These are phyloP conservation scores for Erythrolamprus reginae DNA, from an alignment of 2,113 vertebrate genomes.

Conservation along the genomic window DNA sequence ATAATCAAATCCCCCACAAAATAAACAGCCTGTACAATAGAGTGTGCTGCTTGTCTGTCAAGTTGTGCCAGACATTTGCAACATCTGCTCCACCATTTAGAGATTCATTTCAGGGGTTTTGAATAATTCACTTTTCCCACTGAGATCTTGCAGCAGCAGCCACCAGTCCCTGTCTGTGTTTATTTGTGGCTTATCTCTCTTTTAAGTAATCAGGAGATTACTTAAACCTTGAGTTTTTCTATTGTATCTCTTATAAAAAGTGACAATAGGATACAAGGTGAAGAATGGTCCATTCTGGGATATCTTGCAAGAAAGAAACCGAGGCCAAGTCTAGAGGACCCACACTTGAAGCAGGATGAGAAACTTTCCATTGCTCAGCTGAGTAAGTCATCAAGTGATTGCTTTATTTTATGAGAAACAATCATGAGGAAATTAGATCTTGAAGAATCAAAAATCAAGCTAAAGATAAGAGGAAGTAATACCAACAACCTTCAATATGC, in stretches of 20 bases:
- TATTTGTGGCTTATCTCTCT: slow-evolving; percentile 26
- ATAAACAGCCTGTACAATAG: background rate
- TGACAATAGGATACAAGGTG: slow-evolving; percentile 18
- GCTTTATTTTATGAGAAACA: background rate
- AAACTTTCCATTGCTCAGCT: background rate
- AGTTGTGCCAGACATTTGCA: slow-evolving; percentile 26
- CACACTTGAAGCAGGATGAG: background rate
- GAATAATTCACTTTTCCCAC: background rate
- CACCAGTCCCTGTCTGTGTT: background rate
- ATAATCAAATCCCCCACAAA: slow-evolving; percentile 29
- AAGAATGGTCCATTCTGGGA: slow-evolving; percentile 16
- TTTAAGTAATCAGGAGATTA: background rate
- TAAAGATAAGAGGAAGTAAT: background rate
- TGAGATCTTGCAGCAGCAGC: background rate
- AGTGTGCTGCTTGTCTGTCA: background rate
- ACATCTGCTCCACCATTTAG: background rate
- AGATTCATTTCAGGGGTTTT: slow-evolving; percentile 26
- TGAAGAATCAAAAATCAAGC: background rate
- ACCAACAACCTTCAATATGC: background rate
- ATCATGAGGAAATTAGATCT: background rate
- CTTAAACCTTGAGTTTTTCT: slow-evolving; percentile 18
- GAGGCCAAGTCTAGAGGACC: background rate
- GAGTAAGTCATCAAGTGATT: background rate
- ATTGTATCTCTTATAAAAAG: slow-evolving; percentile 23
- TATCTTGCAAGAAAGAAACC: background rate